These are phyloP conservation scores for Sorex fumeus DNA, from an alignment of 2,113 vertebrate species.

Conservation along the genomic window DNA sequence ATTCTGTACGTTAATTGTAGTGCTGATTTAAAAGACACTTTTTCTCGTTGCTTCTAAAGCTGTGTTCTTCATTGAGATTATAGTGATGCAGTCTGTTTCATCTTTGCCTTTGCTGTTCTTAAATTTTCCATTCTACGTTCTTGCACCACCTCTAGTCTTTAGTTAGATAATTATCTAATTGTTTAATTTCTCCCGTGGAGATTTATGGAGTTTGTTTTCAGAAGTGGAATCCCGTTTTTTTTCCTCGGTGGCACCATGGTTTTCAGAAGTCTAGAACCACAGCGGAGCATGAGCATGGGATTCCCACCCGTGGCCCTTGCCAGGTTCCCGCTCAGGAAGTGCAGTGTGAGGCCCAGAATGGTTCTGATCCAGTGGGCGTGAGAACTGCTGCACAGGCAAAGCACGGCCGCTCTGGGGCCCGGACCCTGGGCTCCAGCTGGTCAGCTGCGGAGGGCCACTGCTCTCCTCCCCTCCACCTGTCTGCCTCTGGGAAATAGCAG, in stretches of 20 bases:
- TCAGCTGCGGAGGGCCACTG: too few relatives aligned
- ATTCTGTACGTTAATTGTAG: slow-evolving; percentile 38
- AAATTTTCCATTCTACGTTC: not conserved
- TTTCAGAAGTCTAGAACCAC: not conserved
- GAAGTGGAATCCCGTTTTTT: not conserved
- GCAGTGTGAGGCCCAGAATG: too few relatives aligned
- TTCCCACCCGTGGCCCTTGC: not conserved
- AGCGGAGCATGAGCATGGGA: not conserved
- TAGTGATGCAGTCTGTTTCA: not conserved
- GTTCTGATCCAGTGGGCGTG: too few relatives aligned
- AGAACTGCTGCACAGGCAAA: too few relatives aligned
- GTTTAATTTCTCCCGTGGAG: slow-evolving; percentile 41
- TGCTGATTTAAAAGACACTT: slow-evolving; percentile 54
- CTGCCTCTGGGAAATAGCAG: not conserved
- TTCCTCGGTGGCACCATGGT: slow-evolving; percentile 5
- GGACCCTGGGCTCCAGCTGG: too few relatives aligned
- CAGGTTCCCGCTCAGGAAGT: too few relatives aligned
- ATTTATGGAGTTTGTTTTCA: slow-evolving; percentile 47
- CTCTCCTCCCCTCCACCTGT: too few relatives aligned
- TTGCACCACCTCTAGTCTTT: slow-evolving; percentile 5
- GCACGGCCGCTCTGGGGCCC: too few relatives aligned
- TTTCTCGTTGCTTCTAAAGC: slow-evolving; percentile 11
- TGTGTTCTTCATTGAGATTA: not conserved
- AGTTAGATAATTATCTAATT: slow-evolving; percentile 45
- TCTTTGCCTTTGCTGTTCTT: slow-evolving; percentile 43